Base-by-base conservation (phyloP, 2,113 vertebrate species). In the Rhabdornis inornatus region DNA sequence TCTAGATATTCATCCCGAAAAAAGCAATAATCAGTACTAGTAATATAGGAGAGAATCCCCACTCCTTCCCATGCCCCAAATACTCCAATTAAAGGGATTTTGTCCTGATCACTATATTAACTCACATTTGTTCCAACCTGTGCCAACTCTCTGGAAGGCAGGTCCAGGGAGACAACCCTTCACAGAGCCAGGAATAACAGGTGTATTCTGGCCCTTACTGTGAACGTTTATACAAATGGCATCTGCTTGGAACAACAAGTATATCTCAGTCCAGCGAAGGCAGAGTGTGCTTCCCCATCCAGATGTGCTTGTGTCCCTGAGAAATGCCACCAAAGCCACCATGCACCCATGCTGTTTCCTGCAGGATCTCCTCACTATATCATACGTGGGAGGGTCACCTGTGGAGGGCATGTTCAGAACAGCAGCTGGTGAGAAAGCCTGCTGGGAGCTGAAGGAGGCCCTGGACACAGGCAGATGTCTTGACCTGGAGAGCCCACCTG, bases 311-410 rank as follows among this genome's bases (percentile, higher is more conserved):
- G 8, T 56, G 25, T 33, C 37, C 70, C 64, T 45, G 59, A 31
- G 47, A 60, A 92, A 77, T 45, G 45, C 19, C 57, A 60, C 40
- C 75, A 60, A 60, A 50, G 69, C 52, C 52, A 27, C 15, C 2
- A 1, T 7, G 19, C 35, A 64, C 21, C 30, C 64, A 60, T 57
- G 19, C n/a, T 47, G 42, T 33, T 78, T 70, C 65, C 65, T 52
- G 47, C 52, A 72, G 35, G 33, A 66, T 50, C 40, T 78, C 44
- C 31, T 87, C n/a, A 3, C 39, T 53, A 2, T 25, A 22, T 14
- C 25, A 21, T 6, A 35, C 0, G 0, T 45, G 37, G 42, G 47
- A 83, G n/a, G 22, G 52, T 13, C 13, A 83, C 4, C 2, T 6
- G 33, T 0, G 3, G 27, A 79, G 49, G 25, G 30, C 13, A 24